These are phyloP conservation scores for Agapornis roseicollis DNA, from an alignment of 2,113 vertebrate genomes.

Conservation along the genomic window DNA sequence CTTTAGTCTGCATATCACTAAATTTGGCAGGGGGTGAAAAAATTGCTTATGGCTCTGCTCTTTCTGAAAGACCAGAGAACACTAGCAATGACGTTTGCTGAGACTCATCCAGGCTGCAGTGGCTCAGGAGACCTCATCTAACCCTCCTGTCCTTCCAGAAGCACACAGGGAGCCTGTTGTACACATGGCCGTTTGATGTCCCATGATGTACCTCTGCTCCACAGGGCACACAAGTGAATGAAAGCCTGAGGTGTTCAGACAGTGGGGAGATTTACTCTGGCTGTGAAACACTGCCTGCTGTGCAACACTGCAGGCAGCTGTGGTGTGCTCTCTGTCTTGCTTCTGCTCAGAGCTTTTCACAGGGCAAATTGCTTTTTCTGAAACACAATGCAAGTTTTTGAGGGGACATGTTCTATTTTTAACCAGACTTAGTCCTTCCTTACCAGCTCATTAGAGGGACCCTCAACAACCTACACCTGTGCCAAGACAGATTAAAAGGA, in stretches of 20 bases:
- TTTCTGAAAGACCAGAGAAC: not conserved
- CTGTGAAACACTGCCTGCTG: accelerated
- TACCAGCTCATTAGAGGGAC: not conserved
- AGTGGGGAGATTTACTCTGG: accelerated
- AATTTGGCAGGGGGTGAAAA: not conserved
- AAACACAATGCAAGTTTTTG: not conserved
- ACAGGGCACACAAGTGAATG: accelerated
- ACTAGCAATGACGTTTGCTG: not conserved
- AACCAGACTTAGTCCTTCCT: not conserved
- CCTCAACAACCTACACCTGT: not conserved
- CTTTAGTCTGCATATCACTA: not conserved
- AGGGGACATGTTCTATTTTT: not conserved
- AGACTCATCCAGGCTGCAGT: not conserved
- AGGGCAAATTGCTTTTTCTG: not conserved
- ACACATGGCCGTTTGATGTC: accelerated
- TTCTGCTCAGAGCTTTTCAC: not conserved
- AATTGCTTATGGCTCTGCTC: not conserved
- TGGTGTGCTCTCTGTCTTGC: not conserved
- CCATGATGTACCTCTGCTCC: accelerated
- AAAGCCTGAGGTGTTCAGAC: not conserved
- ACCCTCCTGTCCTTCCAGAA: not conserved
- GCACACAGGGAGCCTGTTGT: too few relatives aligned
- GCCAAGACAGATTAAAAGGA: conserved; percentile 11
- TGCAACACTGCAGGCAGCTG: accelerated
- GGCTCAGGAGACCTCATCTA: not conserved